A percentile compares a stretch with the other conserved stretches of the same genome.
phyloP scores from a whole-genome alignment of 2,888 invertebrate species.

The Ariolimax columbianus region DNA sequence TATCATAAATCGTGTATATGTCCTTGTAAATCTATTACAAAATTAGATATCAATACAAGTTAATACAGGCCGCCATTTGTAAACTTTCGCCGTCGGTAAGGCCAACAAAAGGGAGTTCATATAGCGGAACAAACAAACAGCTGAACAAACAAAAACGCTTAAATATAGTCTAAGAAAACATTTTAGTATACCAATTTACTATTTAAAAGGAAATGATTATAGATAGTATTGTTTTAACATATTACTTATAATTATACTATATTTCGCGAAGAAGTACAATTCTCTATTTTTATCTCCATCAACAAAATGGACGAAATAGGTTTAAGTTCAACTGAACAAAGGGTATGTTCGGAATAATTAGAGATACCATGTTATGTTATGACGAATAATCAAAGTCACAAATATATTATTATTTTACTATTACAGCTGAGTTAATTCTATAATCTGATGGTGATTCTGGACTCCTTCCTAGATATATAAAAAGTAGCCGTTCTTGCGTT shows the following conservation, averaged over 20 bases:
- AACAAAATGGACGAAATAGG: slow-evolving; percentile 89
- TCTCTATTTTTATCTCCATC: not conserved
- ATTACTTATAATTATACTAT: not conserved
- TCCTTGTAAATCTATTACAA: not conserved
- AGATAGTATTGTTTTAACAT: not conserved
- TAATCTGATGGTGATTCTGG: not conserved
- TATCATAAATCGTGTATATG: not conserved
- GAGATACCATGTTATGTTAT: not conserved
- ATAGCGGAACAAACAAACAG: not conserved
- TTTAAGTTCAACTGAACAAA: slow-evolving; percentile 86
- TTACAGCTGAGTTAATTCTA: too few species aligned
- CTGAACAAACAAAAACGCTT: not conserved
- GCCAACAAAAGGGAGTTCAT: not conserved
- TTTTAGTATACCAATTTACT: not conserved
- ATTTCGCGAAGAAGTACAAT: not conserved
- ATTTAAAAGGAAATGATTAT: not conserved
- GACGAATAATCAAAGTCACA: too few species aligned
- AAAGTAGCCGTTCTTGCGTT: not conserved
- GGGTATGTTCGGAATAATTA: slow-evolving; percentile 81
- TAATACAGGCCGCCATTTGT: slow-evolving; percentile 46
- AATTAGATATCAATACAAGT: not conserved
- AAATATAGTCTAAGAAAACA: not conserved
- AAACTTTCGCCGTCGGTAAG: slow-evolving; percentile 49
- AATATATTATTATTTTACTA: too few species aligned
- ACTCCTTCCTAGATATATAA: not conserved